Evolutionary conservation across 2,113 vertebrate genomes (phyloP).

Genomic region (Tyrannus savana): DNA sequence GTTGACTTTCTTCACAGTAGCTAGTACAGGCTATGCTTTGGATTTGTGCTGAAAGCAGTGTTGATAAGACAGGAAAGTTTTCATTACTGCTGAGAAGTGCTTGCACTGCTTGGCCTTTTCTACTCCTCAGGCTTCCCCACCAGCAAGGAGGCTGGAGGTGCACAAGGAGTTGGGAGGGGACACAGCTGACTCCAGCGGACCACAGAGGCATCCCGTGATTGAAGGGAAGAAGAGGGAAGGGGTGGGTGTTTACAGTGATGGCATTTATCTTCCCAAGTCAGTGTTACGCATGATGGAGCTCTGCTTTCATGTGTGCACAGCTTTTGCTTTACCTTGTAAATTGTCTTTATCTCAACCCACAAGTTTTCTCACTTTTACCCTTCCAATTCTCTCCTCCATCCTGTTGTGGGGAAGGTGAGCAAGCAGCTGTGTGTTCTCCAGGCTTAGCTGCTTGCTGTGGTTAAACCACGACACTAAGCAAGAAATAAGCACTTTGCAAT

Average conservation of each 20-base stretch:
- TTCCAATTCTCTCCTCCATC: neutral
- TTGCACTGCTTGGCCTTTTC: neutral
- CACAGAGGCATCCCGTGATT: neutral
- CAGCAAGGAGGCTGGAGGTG: neutral
- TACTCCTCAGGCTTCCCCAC: neutral
- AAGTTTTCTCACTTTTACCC: neutral
- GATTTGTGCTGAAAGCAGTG: neutral
- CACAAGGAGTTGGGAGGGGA: neutral
- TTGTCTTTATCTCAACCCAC: neutral
- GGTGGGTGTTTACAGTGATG: neutral
- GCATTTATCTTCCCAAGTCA: neutral
- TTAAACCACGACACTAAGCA: neutral
- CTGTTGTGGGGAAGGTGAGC: neutral
- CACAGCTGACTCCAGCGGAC: neutral
- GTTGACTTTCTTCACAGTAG: neutral
- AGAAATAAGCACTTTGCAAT: neutral
- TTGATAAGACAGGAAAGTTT: neutral
- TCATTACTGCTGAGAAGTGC: neutral
- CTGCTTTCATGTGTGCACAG: neutral
- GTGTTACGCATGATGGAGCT: fast-evolving
- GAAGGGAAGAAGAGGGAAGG: neutral
- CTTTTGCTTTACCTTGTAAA: neutral
- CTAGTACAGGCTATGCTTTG: neutral
- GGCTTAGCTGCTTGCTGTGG: neutral
- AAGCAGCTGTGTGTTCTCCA: neutral